Conservation (phyloP, 2,113 vertebrate genomes). For the Micronycteris hirsuta region DNA sequence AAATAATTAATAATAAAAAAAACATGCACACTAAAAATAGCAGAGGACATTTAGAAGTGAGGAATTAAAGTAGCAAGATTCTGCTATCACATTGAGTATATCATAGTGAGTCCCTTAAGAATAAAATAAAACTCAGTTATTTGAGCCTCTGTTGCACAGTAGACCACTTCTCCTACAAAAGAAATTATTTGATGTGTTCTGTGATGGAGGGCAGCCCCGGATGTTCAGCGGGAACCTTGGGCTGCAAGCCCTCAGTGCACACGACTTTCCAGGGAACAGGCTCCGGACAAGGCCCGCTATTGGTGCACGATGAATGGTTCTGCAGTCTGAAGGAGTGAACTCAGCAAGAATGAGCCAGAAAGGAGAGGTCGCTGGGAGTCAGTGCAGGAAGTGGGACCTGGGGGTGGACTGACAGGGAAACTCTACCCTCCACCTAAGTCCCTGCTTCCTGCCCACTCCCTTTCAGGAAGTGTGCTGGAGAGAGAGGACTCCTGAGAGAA, state of each 20-base stretch:
- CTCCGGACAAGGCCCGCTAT: neutral
- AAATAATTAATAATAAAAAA: neutral
- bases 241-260: neutral
- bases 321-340: neutral
- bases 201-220: neutral
- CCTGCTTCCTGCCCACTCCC: neutral
- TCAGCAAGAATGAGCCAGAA: neutral
- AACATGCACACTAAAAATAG: neutral
- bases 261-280: rapidly evolving
- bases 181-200: neutral
- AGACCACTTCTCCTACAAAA: neutral
- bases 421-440: neutral
- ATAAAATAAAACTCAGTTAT: neutral
- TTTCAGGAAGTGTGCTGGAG: neutral
- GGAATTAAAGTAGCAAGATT: neutral
- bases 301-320: neutral
- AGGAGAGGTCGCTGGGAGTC: neutral
- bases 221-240: neutral
- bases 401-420: neutral
- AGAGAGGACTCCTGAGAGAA: neutral
- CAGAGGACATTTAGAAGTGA: neutral
- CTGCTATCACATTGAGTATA: rapidly evolving
- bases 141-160: neutral
- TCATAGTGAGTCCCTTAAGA: neutral
- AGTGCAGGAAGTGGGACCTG: rapidly evolving